A percentile compares a stretch with the other conserved stretches of the same genome.
Conservation (phyloP, 2,888 invertebrate species). For the Scrobipalpa atriplicella region DNA sequence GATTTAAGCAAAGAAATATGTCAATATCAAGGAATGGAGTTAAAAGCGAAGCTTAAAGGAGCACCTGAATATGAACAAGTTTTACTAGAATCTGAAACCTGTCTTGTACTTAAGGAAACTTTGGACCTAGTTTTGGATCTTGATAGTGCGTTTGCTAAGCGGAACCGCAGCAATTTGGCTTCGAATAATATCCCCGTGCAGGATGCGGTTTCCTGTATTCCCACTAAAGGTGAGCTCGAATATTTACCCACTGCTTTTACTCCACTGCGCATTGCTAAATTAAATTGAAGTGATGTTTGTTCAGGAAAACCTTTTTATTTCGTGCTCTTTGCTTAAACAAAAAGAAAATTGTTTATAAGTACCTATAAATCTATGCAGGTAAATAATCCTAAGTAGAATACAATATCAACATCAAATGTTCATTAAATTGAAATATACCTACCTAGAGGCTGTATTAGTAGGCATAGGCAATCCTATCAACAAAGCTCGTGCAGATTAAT, state of each 20-base stretch:
- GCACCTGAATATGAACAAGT: constrained; percentile 46
- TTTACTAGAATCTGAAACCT: constrained; percentile 48
- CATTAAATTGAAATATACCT: too few species aligned
- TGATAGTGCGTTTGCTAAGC: constrained; percentile 41
- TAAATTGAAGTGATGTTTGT: background rate
- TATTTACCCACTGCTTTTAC: background rate
- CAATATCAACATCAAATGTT: too few species aligned
- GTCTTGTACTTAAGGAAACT: constrained; percentile 48
- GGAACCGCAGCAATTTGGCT: constrained; percentile 40
- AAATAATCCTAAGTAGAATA: too few species aligned
- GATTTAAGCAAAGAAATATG: constrained; percentile 42
- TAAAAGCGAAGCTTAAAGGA: constrained; percentile 40
- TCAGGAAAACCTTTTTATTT: background rate
- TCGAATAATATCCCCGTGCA: constrained; percentile 25
- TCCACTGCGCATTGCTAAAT: background rate
- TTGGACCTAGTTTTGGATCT: constrained; percentile 45
- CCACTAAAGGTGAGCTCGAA: constrained; percentile 46
- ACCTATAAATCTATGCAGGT: too few species aligned
- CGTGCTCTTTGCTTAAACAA: background rate
- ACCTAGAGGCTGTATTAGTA: too few species aligned
- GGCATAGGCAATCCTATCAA: too few species aligned
- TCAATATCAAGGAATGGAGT: constrained; percentile 45
- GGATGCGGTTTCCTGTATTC: constrained; percentile 45
- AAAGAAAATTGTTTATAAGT: too few species aligned
- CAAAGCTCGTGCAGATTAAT: too few species aligned